These are phyloP conservation scores for Eidolon helvum DNA, from an alignment of 2,113 vertebrate species.

Conservation along the genomic window DNA sequence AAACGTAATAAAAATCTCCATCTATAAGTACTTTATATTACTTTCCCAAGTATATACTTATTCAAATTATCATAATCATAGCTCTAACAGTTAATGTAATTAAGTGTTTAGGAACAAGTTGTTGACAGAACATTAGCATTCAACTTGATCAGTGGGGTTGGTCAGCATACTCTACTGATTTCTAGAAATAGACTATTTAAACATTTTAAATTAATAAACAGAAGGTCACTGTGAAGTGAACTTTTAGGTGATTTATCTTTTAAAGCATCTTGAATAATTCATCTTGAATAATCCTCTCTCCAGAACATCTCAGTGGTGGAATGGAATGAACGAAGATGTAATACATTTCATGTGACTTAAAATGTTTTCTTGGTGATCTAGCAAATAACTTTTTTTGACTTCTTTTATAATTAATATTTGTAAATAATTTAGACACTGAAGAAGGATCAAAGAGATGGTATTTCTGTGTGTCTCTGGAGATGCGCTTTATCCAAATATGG, in stretches of 20 bases:
- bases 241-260: not conserved
- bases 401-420: constrained; percentile 28
- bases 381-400: not conserved
- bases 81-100: not conserved
- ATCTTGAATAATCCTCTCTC: not conserved
- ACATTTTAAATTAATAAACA: not conserved
- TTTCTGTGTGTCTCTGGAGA: constrained; percentile 8
- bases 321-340: not conserved
- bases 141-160: not conserved
- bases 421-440: constrained; percentile 27
- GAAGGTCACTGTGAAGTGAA: not conserved
- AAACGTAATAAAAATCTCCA: not conserved
- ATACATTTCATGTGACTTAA: not conserved
- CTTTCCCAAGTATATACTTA: not conserved
- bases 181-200: not conserved
- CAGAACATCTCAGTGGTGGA: not conserved
- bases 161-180: not conserved
- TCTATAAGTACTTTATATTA: not conserved
- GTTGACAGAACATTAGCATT: not conserved
- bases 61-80: not conserved
- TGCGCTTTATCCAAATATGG: constrained; percentile 67
- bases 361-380: not conserved
- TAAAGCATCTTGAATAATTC: not conserved
- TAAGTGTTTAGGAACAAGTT: not conserved
- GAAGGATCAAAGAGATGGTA: not conserved